Percentiles rank a stretch among this genome's conserved stretches.
Conservation (phyloP, 2,888 invertebrate genomes). For the Cryptus viduatorius region DNA sequence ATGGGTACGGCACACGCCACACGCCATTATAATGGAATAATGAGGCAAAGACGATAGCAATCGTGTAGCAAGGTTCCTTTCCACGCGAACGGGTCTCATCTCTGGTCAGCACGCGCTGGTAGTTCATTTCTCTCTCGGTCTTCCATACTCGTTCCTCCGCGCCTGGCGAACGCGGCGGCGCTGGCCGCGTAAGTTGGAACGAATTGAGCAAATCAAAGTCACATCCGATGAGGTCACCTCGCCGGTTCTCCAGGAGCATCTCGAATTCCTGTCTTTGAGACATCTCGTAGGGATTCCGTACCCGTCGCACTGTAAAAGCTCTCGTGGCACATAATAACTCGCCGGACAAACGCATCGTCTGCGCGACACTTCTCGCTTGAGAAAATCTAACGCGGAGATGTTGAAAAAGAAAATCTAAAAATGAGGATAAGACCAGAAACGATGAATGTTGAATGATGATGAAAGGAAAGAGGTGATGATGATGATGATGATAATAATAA, state of each 20-base stretch:
- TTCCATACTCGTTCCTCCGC: slow-evolving; percentile 47
- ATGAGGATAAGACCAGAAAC: slow-evolving; percentile 19
- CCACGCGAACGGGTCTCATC: slow-evolving; percentile 75
- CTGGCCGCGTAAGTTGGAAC: slow-evolving; percentile 77
- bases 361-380: not conserved
- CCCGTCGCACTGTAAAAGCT: not conserved
- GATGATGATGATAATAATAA: slow-evolving; percentile 54
- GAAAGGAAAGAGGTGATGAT: slow-evolving; percentile 57
- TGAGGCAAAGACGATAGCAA: slow-evolving; percentile 84
- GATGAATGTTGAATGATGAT: slow-evolving; percentile 47
- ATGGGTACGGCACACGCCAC: slow-evolving; percentile 83
- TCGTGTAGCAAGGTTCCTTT: slow-evolving; percentile 81
- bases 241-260: slow-evolving; percentile 74
- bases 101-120: slow-evolving; percentile 62
- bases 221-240: slow-evolving; percentile 84
- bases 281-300: slow-evolving; percentile 45
- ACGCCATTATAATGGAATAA: slow-evolving; percentile 84
- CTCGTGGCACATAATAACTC: not conserved
- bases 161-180: slow-evolving; percentile 57
- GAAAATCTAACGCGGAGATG: not conserved
- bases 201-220: slow-evolving; percentile 84
- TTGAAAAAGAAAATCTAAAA: slow-evolving; percentile 9
- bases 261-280: slow-evolving; percentile 68
- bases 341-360: not conserved
- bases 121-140: slow-evolving; percentile 57